A percentile compares a stretch with the other conserved stretches of the same genome.
Conservation (phyloP, 2,113 vertebrate genomes). For the human (Homo sapiens) region GRCh38 chr17:77808501-77809000, state of each 20-base stretch:
- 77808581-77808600: not conserved
- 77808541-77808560: not conserved
- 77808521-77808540: no score
- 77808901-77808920: not conserved
- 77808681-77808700: no score
- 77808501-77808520: not conserved
- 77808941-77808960: not conserved
- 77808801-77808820: no score
- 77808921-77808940: not conserved
- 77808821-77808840: not conserved
- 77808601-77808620: not conserved
- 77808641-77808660: rapidly evolving
- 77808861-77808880: not conserved
- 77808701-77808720: not conserved
- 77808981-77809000: not conserved
- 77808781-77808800: no score
- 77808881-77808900: not conserved
- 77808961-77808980: no score
- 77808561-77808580: not conserved
- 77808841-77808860: not conserved
- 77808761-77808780: not conserved
- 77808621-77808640: not conserved
- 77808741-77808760: not conserved
- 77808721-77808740: no score
- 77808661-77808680: rapidly evolving